Percentiles rank a stretch among this genome's conserved stretches.
Evolutionary conservation across 2,113 vertebrate genomes (phyloP).

Genomic region (Phylloscopus trochilus): DNA sequence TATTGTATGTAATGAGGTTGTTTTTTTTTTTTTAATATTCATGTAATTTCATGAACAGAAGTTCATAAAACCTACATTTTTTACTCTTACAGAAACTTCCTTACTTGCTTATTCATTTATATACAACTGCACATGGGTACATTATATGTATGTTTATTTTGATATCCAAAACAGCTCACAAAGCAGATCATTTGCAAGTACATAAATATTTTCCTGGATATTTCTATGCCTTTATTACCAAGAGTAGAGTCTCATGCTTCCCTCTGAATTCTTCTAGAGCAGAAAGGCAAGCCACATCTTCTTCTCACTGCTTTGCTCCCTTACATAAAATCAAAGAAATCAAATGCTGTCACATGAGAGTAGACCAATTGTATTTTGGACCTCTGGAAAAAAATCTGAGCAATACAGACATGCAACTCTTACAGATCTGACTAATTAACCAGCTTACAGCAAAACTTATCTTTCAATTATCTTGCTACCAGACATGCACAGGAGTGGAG

Average conservation of each 20-base stretch:
- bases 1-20: accelerated
- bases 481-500: neutral
- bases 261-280: neutral
- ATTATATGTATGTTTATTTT: neutral
- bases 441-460: neutral
- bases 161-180: neutral
- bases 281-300: neutral
- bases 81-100: neutral
- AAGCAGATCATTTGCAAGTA: neutral
- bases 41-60: neutral
- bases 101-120: neutral
- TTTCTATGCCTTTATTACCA: neutral
- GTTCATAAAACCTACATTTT: neutral
- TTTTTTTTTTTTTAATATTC: neutral
- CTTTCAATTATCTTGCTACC: neutral
- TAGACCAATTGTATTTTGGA: neutral
- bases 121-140: neutral
- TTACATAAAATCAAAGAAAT: neutral
- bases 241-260: neutral
- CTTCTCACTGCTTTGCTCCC: neutral
- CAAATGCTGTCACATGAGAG: neutral
- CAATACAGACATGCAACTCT: neutral
- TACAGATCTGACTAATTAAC: neutral
- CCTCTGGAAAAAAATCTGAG: neutral
- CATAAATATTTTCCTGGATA: neutral